Conservation (phyloP, 2,113 vertebrate genomes). For the Platysteira castanea region DNA sequence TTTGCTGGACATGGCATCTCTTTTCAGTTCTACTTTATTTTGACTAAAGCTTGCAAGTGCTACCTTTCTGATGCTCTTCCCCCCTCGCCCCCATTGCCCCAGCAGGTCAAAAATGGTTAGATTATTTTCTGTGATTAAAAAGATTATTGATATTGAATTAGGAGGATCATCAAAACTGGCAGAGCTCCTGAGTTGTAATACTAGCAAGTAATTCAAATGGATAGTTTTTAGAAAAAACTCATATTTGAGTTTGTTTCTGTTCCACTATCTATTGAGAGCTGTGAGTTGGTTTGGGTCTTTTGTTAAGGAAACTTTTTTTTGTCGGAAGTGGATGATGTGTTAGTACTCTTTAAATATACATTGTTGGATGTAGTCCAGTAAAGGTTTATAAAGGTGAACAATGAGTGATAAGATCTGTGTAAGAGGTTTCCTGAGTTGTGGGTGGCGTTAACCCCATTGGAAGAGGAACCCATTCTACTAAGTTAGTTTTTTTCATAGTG, state of each 20-base stretch:
- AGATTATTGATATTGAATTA: not conserved
- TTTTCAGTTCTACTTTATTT: not conserved
- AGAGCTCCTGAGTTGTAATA: fast-evolving
- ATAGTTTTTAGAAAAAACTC: not conserved
- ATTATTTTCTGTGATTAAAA: not conserved
- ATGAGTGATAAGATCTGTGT: not conserved
- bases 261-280: not conserved
- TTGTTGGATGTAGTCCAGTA: not conserved
- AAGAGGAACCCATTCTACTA: not conserved
- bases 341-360: not conserved
- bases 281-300: not conserved
- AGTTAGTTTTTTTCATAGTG: not conserved
- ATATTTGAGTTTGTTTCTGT: not conserved
- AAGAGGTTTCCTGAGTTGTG: not conserved
- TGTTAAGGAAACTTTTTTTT: not conserved
- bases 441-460: not conserved
- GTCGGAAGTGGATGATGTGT: not conserved
- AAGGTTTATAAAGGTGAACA: not conserved
- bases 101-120: not conserved
- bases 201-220: not conserved
- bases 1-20: not conserved
- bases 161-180: not conserved
- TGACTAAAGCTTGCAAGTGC: not conserved
- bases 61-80: not conserved
- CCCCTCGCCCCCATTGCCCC: fast-evolving